Conservation (phyloP, 2,888 invertebrate species). For the Galeopsomyia nigrocyanea region DNA sequence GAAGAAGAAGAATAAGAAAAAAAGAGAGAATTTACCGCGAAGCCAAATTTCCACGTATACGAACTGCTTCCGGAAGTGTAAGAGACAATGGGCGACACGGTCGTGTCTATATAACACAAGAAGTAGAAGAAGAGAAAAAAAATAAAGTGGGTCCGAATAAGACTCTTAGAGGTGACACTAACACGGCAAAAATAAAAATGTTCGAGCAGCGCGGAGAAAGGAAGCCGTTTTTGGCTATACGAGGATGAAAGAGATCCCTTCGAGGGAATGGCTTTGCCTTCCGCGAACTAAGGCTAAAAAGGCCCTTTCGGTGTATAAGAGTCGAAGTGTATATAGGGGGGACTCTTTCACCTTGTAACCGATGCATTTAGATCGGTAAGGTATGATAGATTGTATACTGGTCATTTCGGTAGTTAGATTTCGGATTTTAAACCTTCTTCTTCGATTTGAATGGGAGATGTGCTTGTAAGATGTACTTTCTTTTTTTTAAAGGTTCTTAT, state of each 20-base stretch:
- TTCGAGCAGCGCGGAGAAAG: constrained; percentile 17
- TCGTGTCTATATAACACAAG: constrained; percentile 1
- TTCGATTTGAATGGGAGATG: too few species aligned
- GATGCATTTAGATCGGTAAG: too few species aligned
- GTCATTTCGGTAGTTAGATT: too few species aligned
- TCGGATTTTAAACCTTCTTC: too few species aligned
- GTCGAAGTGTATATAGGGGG: too few species aligned
- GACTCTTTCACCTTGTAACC: too few species aligned
- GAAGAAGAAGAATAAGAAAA: too few species aligned
- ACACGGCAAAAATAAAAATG: neutral
- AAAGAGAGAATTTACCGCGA: too few species aligned
- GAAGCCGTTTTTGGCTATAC: constrained; percentile 13
- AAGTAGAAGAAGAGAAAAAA: neutral
- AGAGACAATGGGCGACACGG: neutral
- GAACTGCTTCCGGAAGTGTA: constrained; percentile 18
- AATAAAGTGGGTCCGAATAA: constrained; percentile 9
- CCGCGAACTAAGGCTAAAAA: constrained; percentile 49
- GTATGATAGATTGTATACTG: too few species aligned
- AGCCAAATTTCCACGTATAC: constrained; percentile 23
- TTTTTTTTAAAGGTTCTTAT: too few species aligned
- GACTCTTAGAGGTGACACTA: constrained; percentile 17
- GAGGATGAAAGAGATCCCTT: constrained; percentile 53
- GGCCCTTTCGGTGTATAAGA: too few species aligned
- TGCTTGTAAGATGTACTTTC: too few species aligned
- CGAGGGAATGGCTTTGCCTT: constrained; percentile 55